Evolutionary conservation across 2,113 vertebrate species (phyloP).

Genomic region (Leucopsar rothschildi): DNA sequence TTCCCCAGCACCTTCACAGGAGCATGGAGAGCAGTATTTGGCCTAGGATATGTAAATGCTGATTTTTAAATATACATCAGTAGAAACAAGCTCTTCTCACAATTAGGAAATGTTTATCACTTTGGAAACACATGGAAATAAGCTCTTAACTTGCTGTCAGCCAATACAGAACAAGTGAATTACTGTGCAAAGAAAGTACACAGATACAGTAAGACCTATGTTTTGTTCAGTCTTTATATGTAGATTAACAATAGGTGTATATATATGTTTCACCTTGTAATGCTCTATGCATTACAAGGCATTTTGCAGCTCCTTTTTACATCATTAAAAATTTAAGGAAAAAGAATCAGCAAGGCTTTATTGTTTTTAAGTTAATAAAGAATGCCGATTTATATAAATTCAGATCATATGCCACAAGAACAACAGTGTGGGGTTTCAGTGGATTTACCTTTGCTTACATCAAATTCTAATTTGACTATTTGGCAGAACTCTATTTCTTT

Average conservation of each 20-base stretch:
- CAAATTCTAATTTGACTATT: not conserved
- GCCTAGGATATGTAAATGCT: not conserved
- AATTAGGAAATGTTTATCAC: not conserved
- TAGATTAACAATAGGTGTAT: not conserved
- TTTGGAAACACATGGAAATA: not conserved
- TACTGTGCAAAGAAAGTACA: not conserved
- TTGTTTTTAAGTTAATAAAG: not conserved
- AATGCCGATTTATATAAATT: not conserved
- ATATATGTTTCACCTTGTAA: not conserved
- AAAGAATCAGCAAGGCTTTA: not conserved
- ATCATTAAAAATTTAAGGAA: not conserved
- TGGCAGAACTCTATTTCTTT: not conserved
- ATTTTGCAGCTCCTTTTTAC: not conserved
- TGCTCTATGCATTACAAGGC: not conserved
- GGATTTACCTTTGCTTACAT: not conserved
- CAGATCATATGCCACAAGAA: not conserved
- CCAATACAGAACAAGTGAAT: not conserved
- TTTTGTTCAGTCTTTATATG: not conserved
- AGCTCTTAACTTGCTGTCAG: not conserved
- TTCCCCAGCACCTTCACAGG: not conserved
- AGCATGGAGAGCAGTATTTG: not conserved
- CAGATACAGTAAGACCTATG: fast-evolving
- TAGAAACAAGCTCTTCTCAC: not conserved
- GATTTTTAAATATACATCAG: not conserved
- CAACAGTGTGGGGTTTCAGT: not conserved